Conservation (phyloP, 2,797 vertebrate genomes). For the Echiichthys vipera region DNA sequence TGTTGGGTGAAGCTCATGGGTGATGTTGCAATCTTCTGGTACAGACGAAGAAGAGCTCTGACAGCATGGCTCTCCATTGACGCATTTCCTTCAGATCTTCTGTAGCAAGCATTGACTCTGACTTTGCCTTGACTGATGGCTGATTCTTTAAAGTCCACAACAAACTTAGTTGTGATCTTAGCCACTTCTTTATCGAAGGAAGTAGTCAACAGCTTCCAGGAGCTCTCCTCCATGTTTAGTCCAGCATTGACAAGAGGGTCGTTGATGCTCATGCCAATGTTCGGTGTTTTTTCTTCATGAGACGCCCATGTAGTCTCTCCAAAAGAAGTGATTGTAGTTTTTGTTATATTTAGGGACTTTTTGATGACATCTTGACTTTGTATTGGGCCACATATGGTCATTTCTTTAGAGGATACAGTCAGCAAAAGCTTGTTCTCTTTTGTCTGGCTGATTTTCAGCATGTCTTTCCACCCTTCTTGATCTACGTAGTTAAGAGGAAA, state of each 20-base stretch:
- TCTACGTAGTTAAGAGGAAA: slow-evolving; percentile 20
- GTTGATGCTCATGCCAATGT: slow-evolving; percentile 39
- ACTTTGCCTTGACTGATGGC: background rate
- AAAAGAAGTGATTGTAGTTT: accelerated
- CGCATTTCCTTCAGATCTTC: accelerated
- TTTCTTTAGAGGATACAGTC: slow-evolving; percentile 14
- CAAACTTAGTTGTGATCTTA: slow-evolving; percentile 64
- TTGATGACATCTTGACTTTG: background rate
- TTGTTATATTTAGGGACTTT: background rate
- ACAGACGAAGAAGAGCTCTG: slow-evolving; percentile 74
- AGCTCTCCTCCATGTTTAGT: slow-evolving; percentile 39
- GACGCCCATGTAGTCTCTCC: accelerated
- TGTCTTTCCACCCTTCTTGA: background rate
- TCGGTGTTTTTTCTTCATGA: background rate
- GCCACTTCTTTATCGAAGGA: background rate
- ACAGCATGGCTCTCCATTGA: slow-evolving; percentile 73
- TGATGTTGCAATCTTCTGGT: slow-evolving; percentile 66
- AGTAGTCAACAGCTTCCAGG: slow-evolving; percentile 50
- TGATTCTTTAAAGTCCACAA: slow-evolving; percentile 50
- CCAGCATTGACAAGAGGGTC: slow-evolving; percentile 41
- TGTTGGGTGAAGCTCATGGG: accelerated
- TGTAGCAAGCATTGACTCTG: slow-evolving; percentile 37
- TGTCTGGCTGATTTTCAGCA: slow-evolving; percentile 7
- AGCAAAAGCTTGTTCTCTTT: slow-evolving; percentile 40
- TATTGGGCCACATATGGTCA: slow-evolving; percentile 11